Conservation (phyloP, 2,888 invertebrate species). For the Leistus spinibarbis region DNA sequence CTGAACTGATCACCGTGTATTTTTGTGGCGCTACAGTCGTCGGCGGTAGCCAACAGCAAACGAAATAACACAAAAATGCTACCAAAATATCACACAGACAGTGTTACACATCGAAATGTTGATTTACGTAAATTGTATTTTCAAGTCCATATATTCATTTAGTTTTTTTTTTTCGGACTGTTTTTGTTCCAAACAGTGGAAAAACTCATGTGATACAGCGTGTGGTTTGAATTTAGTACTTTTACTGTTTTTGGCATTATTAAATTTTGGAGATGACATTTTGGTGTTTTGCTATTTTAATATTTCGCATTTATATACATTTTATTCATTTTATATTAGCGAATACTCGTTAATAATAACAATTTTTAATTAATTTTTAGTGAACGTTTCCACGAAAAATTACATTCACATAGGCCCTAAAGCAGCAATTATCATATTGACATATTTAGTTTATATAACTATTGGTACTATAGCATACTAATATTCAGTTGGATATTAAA, state of each 20-base stretch:
- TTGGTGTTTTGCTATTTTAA: no score
- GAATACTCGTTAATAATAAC: no score
- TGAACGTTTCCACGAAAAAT: no score
- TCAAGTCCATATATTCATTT: slow-evolving; percentile 2
- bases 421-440: no score
- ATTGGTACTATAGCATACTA: no score
- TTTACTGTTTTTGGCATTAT: background rate
- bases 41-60: background rate
- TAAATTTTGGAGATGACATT: no score
- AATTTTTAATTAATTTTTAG: no score
- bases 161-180: background rate
- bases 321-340: no score
- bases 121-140: slow-evolving; percentile 25
- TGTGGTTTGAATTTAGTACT: background rate
- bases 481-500: no score
- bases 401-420: no score
- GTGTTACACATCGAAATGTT: slow-evolving; percentile 11
- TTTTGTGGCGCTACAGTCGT: slow-evolving; percentile 22
- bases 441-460: no score
- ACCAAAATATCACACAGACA: slow-evolving; percentile 6
- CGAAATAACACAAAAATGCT: background rate
- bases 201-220: background rate
- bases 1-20: slow-evolving; percentile 12
- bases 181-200: background rate
- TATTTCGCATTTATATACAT: no score